phyloP scores from a whole-genome alignment of 2,797 vertebrate genomes.

The Eulemur rubriventer region DNA sequence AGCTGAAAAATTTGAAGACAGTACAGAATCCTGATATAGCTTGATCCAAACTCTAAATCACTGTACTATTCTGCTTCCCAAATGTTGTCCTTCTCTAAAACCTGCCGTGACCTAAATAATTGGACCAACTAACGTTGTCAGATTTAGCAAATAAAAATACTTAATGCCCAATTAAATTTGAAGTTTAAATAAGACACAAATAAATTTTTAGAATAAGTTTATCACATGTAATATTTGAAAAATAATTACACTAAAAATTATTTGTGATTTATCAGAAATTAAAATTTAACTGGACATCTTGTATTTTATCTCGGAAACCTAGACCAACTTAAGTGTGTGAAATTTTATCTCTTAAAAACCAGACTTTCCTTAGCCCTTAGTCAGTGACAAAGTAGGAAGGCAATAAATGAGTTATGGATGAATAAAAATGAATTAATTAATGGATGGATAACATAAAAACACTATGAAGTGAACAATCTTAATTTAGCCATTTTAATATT shows the following conservation, averaged over 20 bases:
- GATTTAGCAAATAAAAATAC: background rate
- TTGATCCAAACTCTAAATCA: background rate
- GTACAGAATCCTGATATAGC: background rate
- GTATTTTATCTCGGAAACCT: background rate
- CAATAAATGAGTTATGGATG: background rate
- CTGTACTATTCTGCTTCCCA: background rate
- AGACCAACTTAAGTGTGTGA: background rate
- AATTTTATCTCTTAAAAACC: background rate
- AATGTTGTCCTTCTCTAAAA: background rate
- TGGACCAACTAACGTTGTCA: background rate
- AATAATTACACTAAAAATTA: background rate
- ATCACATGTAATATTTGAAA: background rate
- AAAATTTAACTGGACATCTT: background rate
- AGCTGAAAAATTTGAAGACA: background rate
- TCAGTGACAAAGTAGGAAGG: background rate
- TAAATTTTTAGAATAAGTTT: background rate
- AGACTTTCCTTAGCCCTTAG: background rate
- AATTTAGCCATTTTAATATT: background rate
- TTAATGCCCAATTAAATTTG: background rate
- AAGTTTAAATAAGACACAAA: background rate
- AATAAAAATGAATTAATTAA: background rate
- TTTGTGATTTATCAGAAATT: background rate
- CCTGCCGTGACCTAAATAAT: background rate
- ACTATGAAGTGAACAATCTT: background rate
- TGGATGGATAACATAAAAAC: background rate